phyloP scores from a whole-genome alignment of 1,140 invertebrate species.

The Samia ricini region DNA sequence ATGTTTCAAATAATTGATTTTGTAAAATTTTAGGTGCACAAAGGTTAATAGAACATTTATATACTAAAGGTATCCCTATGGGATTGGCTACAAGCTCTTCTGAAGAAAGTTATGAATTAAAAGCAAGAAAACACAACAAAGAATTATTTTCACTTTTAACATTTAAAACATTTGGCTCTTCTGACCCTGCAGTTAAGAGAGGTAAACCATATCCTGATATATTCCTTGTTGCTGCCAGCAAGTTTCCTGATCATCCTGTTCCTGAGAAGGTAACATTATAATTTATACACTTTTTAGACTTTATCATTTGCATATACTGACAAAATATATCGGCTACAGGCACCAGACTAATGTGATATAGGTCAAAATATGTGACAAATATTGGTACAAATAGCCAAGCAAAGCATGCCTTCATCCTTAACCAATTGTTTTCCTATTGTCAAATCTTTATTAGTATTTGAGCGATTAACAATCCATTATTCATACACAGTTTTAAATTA shows the following conservation, averaged over 20 bases:
- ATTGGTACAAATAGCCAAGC: too few species aligned
- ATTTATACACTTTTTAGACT: too few species aligned
- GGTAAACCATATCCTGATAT: constrained; percentile 90
- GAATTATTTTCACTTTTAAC: constrained; percentile 81
- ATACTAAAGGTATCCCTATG: constrained; percentile 81
- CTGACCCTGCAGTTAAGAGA: constrained; percentile 85
- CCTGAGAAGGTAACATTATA: constrained; percentile 71
- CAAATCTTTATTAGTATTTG: too few species aligned
- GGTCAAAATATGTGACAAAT: too few species aligned
- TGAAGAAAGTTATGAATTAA: constrained; percentile 80
- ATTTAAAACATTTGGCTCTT: constrained; percentile 83
- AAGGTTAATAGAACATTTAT: constrained; percentile 83
- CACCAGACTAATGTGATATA: too few species aligned
- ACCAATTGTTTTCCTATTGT: too few species aligned
- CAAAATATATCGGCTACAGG: too few species aligned
- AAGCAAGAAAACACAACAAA: constrained; percentile 83
- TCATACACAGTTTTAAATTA: too few species aligned
- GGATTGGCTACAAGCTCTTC: constrained; percentile 88
- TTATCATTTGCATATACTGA: too few species aligned
- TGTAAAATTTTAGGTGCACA: constrained; percentile 80
- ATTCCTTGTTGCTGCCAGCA: constrained; percentile 84
- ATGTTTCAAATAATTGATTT: not conserved
- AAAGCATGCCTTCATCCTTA: too few species aligned
- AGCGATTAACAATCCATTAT: too few species aligned
- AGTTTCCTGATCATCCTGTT: constrained; percentile 81